Evolutionary conservation across 2,888 invertebrate genomes (phyloP), one percentile per base, ranked within the genome.

Genomic region (Calameuta idolon): DNA sequence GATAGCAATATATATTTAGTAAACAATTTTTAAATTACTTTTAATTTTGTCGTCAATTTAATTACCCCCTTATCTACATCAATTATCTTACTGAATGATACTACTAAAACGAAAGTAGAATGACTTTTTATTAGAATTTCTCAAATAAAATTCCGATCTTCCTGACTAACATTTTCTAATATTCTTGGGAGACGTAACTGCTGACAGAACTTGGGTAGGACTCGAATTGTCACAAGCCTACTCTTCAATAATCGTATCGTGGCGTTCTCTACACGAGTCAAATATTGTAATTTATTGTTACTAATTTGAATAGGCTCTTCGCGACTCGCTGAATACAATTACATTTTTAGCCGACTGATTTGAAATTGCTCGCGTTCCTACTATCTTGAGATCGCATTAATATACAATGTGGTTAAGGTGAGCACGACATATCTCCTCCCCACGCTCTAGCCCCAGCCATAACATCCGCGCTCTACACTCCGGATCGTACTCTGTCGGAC

Each of bases 401-500:
- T 76, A 77, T 76, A 76, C 81, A 80, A 83, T 81, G 81, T 79
- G 80, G 81, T 82, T 79, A 80, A 82, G 78, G 75, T 74, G 74
- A 69, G 75, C 77, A 69, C 37, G 73, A 80, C 76, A 74, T 23
- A 55, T 55, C 11, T 55, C 3, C 31, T 69, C 33, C 71, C 31
- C 31, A 71, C 71, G 31, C 71, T 34, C 71, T 31, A 23, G 0
- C 9, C 55, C 23, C 15, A 5, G 23, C 55, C 55, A 23, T 55
- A 55, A 23, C 23, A 55, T 71, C 31, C 71, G 33, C 71, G 31
- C 71, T 55, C 69, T 71, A 71, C 71, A 15, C 71, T 55, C 23
- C 23, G 23, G 9, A 55, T 55, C 55, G 55, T 55, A 55, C 85
- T 82, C 82, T 81, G 83, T 84, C 84, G 85, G 84, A 85, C 88